These are phyloP conservation scores for Presbytis comata DNA, from an alignment of 2,797 vertebrate genomes.

Conservation along the genomic window DNA sequence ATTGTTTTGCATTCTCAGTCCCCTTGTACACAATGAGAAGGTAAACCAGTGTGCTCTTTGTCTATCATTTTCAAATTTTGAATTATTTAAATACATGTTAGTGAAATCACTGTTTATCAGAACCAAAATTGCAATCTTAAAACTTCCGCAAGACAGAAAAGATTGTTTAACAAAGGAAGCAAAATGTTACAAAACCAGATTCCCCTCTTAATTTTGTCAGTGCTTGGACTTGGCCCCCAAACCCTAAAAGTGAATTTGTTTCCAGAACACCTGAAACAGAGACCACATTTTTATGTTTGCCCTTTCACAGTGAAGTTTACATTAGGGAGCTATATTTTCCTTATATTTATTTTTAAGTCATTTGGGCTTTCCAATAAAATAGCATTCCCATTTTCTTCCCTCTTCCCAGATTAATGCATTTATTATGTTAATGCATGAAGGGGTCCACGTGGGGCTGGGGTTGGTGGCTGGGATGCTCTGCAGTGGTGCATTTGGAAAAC, in stretches of 20 bases:
- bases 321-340: conserved; percentile 64
- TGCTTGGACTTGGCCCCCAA: neutral
- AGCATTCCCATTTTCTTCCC: conserved; percentile 66
- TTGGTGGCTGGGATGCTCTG: neutral
- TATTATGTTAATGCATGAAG: conserved; percentile 67
- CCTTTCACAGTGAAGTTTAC: conserved; percentile 54
- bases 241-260: conserved; percentile 51
- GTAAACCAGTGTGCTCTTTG: neutral
- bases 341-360: conserved; percentile 78
- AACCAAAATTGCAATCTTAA: neutral
- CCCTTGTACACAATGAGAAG: neutral
- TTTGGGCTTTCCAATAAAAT: conserved; percentile 73
- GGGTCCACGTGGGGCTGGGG: conserved; percentile 19
- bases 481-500: neutral
- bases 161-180: conserved; percentile 38
- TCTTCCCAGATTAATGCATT: conserved; percentile 53
- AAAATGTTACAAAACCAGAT: neutral
- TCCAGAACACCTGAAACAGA: conserved; percentile 69
- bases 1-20: conserved; percentile 19
- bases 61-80: conserved; percentile 1
- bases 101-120: conserved; percentile 1
- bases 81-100: neutral
- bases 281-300: conserved; percentile 70
- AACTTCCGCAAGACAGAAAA: conserved; percentile 35
- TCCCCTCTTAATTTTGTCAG: conserved; percentile 45